Conservation (phyloP, 2,888 invertebrate genomes). For the Anoplius nigerrimus region DNA sequence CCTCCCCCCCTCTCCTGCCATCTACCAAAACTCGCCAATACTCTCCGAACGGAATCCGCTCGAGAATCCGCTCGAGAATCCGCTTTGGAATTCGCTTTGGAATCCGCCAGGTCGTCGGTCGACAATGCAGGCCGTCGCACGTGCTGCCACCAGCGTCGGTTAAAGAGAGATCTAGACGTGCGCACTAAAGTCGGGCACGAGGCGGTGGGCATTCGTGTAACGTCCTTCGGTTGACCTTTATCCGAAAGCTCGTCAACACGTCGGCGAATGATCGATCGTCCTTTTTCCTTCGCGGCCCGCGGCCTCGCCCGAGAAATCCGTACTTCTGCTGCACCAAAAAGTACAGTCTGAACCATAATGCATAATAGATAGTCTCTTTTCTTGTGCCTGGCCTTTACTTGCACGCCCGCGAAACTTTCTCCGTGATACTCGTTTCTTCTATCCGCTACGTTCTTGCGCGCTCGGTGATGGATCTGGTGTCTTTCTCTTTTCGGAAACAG, state of each 20-base stretch:
- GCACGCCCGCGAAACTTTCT: conserved; percentile 60
- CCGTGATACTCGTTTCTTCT: not conserved
- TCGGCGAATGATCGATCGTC: too few relatives aligned
- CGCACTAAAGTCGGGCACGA: too few relatives aligned
- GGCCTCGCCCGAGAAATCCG: conserved; percentile 18
- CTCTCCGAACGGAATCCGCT: not conserved
- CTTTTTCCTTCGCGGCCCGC: too few relatives aligned
- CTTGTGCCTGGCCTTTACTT: conserved; percentile 67
- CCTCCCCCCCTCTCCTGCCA: not conserved
- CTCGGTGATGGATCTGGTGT: conserved; percentile 26
- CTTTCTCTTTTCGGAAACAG: conserved; percentile 74
- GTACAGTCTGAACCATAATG: conserved; percentile 47
- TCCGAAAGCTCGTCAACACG: too few relatives aligned
- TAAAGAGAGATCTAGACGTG: not conserved
- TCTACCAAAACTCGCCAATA: not conserved
- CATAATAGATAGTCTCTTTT: conserved; percentile 39
- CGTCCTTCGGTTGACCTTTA: too few relatives aligned
- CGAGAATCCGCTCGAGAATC: too few relatives aligned
- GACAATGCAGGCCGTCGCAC: conserved; percentile 19
- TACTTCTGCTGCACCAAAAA: conserved; percentile 52
- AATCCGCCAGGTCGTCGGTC: too few relatives aligned
- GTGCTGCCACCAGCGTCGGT: conserved; percentile 59
- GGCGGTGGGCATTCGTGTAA: conserved; percentile 4
- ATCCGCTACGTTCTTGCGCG: not conserved
- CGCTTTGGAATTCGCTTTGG: too few relatives aligned